phyloP scores from a whole-genome alignment of 2,797 vertebrate species.

The Chromobotia macracanthus region DNA sequence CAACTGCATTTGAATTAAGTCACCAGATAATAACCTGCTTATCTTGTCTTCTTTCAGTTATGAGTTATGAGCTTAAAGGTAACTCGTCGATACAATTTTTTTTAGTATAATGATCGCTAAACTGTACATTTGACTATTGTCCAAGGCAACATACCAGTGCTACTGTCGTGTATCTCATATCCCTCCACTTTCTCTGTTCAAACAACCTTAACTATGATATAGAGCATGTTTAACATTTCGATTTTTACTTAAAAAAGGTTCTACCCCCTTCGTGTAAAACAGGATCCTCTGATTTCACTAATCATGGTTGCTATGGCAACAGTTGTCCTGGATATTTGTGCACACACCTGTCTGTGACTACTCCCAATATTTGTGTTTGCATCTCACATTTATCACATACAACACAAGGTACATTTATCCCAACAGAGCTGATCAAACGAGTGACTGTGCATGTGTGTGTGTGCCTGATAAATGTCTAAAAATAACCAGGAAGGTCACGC shows the following conservation, averaged over 20 bases:
- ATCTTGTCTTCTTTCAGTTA: not conserved
- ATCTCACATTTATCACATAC: not conserved
- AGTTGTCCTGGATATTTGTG: slow-evolving; percentile 38
- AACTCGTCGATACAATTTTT: not conserved
- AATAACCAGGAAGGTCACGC: slow-evolving; percentile 1
- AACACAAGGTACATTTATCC: slow-evolving; percentile 4
- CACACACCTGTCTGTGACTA: slow-evolving; percentile 40
- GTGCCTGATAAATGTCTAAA: slow-evolving; percentile 28
- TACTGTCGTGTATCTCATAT: too few relatives aligned
- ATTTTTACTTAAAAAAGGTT: slow-evolving; percentile 27
- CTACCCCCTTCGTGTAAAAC: slow-evolving; percentile 14
- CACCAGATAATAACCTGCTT: not conserved
- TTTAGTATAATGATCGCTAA: too few relatives aligned
- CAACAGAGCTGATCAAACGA: not conserved
- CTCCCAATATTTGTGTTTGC: slow-evolving; percentile 15
- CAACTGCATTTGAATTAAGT: slow-evolving; percentile 17
- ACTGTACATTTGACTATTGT: too few relatives aligned
- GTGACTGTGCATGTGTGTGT: not conserved
- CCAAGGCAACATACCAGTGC: too few relatives aligned
- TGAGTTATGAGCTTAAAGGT: not conserved
- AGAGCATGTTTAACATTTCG: not conserved
- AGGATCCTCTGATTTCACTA: slow-evolving; percentile 42
- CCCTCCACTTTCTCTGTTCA: too few relatives aligned
- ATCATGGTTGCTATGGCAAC: slow-evolving; percentile 39
- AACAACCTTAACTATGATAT: slow-evolving; percentile 16